Evolutionary conservation across 2,888 invertebrate genomes (phyloP).

Genomic region (Acrobasis repandana): DNA sequence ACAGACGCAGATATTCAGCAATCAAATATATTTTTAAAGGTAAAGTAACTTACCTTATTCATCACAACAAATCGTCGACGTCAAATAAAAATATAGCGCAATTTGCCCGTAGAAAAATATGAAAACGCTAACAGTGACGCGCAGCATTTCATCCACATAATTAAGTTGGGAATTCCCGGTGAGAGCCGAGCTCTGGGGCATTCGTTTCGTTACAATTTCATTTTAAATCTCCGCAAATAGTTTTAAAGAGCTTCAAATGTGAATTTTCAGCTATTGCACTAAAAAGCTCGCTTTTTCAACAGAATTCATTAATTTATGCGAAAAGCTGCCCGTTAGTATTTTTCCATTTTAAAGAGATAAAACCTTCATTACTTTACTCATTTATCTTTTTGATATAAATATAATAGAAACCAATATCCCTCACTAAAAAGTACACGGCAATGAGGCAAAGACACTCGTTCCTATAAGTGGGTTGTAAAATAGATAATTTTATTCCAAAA

Average conservation of each 20-base stretch:
- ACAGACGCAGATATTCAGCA: background rate
- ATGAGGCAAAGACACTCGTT: too few species aligned
- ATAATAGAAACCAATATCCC: too few species aligned
- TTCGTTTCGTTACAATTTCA: conserved; percentile 3
- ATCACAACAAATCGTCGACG: background rate
- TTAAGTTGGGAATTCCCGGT: conserved; percentile 15
- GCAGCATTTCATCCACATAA: conserved; percentile 12
- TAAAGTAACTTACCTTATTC: background rate
- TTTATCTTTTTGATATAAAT: too few species aligned
- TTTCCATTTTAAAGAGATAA: too few species aligned
- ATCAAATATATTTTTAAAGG: background rate
- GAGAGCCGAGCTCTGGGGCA: background rate
- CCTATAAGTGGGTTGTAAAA: too few species aligned
- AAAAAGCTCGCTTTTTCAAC: background rate
- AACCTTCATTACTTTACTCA: too few species aligned
- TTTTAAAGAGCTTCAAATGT: conserved; percentile 13
- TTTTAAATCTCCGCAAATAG: conserved; percentile 12
- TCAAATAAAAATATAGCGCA: conserved; percentile 2
- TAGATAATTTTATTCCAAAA: too few species aligned
- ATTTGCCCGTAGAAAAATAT: conserved; percentile 10
- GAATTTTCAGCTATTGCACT: conserved; percentile 1
- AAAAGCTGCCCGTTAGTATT: too few species aligned
- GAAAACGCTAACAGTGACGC: conserved; percentile 11
- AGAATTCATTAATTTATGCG: background rate
- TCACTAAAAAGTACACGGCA: too few species aligned